Conservation (phyloP, 2,888 invertebrate species). For the Drosophila mettleri region DNA sequence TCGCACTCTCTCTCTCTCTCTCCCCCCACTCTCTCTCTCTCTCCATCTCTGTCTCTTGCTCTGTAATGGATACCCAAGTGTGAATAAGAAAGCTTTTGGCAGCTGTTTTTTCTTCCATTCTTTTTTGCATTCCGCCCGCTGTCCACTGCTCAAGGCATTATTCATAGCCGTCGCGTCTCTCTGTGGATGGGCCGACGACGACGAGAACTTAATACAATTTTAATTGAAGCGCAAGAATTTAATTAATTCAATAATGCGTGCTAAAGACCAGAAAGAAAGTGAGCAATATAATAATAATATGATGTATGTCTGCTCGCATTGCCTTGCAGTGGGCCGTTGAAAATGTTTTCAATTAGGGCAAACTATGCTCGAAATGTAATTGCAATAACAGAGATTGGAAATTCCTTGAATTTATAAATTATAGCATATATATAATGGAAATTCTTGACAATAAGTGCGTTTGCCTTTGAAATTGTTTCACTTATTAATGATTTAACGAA, state of each 20-base stretch:
- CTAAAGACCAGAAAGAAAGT: conserved; percentile 36
- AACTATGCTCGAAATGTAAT: neutral
- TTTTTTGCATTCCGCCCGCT: conserved; percentile 7
- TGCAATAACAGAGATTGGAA: neutral
- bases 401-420: neutral
- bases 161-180: conserved; percentile 23
- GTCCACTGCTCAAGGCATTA: conserved; percentile 25
- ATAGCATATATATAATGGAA: neutral
- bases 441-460: neutral
- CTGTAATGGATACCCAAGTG: conserved; percentile 52
- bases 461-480: too few species aligned
- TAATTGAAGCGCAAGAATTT: conserved; percentile 82
- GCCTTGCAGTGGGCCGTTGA: neutral
- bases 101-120: conserved; percentile 31
- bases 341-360: neutral
- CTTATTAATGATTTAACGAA: too few species aligned
- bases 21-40: neutral
- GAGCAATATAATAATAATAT: conserved; percentile 34
- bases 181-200: conserved; percentile 44
- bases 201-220: conserved; percentile 77
- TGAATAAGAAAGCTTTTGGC: conserved; percentile 71
- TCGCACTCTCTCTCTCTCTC: neutral
- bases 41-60: neutral
- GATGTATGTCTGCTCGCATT: conserved; percentile 5
- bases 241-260: conserved; percentile 78